A percentile compares a stretch with the other conserved stretches of the same genome.
Evolutionary conservation across 2,797 vertebrate species (phyloP).

Genomic region (Potorous gilbertii): DNA sequence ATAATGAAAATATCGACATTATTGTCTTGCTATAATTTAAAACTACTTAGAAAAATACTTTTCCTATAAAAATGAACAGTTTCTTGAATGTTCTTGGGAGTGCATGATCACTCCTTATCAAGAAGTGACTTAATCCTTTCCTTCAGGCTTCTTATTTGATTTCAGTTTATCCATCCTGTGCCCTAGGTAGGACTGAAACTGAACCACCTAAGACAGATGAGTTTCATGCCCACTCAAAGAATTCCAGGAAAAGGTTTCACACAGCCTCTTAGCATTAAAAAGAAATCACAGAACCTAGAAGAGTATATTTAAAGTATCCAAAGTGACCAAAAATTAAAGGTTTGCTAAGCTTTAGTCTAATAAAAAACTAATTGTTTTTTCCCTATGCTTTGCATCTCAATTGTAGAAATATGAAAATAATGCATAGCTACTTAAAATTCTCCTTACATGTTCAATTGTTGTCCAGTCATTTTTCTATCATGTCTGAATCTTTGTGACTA

Average conservation of each 20-base stretch:
- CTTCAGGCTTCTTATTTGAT: slow-evolving; percentile 67
- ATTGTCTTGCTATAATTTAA: slow-evolving; percentile 56
- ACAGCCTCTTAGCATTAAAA: slow-evolving; percentile 70
- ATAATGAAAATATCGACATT: slow-evolving; percentile 14
- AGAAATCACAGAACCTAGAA: slow-evolving; percentile 52
- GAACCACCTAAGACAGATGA: slow-evolving; percentile 65
- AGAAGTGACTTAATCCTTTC: slow-evolving; percentile 69
- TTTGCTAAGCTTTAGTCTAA: background rate
- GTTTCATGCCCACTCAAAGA: slow-evolving; percentile 54
- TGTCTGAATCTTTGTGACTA: background rate
- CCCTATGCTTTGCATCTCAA: background rate
- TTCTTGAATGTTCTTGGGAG: slow-evolving; percentile 67
- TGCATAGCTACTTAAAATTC: background rate
- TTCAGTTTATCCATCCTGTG: slow-evolving; percentile 71
- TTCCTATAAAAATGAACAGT: slow-evolving; percentile 66
- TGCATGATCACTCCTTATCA: slow-evolving; percentile 73
- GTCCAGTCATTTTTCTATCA: background rate
- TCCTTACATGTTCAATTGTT: background rate
- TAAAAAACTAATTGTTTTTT: background rate
- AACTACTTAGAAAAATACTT: slow-evolving; percentile 45
- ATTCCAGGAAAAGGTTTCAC: slow-evolving; percentile 67
- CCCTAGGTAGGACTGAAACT: slow-evolving; percentile 67
- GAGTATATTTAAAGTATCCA: slow-evolving; percentile 36
- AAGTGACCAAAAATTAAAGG: background rate
- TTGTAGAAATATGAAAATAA: background rate